Conservation (phyloP, 1,140 invertebrate genomes). For the Octopus sinensis region DNA sequence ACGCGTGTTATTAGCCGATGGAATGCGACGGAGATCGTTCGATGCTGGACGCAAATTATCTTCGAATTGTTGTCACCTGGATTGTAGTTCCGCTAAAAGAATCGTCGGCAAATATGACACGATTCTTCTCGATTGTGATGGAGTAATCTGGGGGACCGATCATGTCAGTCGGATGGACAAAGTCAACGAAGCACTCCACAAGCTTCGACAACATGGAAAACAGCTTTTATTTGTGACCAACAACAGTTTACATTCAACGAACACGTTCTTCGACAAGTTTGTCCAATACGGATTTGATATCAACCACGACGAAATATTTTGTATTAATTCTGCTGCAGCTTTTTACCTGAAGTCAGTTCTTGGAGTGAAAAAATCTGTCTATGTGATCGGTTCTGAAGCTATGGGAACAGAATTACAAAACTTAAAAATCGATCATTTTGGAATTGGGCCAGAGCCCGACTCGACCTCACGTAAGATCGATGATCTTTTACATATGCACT, state of each 20-base stretch:
- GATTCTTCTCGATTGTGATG: slow-evolving; percentile 45
- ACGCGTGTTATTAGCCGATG: too few species aligned
- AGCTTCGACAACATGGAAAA: slow-evolving; percentile 33
- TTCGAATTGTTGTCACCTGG: too few species aligned
- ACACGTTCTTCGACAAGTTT: slow-evolving; percentile 29
- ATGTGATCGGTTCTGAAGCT: slow-evolving; percentile 47
- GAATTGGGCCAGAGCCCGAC: slow-evolving; percentile 48
- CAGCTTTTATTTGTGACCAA: slow-evolving; percentile 46
- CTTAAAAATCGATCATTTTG: slow-evolving; percentile 49
- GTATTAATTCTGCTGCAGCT: slow-evolving; percentile 37
- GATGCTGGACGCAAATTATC: too few species aligned
- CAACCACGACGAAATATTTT: slow-evolving; percentile 36
- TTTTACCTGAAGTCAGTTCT: slow-evolving; percentile 38
- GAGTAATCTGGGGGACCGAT: slow-evolving; percentile 43
- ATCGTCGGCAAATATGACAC: slow-evolving; percentile 42
- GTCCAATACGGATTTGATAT: slow-evolving; percentile 36
- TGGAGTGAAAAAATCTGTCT: slow-evolving; percentile 30
- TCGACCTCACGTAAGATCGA: slow-evolving; percentile 24
- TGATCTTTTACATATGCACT: slow-evolving; percentile 30
- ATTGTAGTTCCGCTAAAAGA: neutral
- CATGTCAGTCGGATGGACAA: slow-evolving; percentile 36
- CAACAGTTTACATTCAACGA: slow-evolving; percentile 39
- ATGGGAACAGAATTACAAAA: slow-evolving; percentile 53
- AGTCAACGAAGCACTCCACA: slow-evolving; percentile 29
- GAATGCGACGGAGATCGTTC: too few species aligned